Conservation (phyloP, 1,140 invertebrate genomes). For the Conus ventricosus region DNA sequence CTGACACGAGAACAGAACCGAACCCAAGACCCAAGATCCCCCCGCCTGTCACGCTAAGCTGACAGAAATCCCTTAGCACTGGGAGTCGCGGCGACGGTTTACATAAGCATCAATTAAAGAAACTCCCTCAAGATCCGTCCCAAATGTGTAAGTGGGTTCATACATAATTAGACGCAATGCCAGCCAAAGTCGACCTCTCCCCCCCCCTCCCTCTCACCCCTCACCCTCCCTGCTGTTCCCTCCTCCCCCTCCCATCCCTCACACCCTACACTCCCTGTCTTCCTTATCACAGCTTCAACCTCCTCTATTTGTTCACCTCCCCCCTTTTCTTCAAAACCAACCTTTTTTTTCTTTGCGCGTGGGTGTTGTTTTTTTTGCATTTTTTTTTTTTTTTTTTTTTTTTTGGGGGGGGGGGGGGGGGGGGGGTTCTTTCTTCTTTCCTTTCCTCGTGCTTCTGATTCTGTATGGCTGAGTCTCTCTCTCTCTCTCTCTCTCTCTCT, state of each 20-base stretch:
- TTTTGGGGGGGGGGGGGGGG: too few species aligned
- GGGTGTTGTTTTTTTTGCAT: too few species aligned
- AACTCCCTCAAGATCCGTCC: not conserved
- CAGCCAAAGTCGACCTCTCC: not conserved
- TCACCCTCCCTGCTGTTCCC: not conserved
- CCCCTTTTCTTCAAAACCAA: not conserved
- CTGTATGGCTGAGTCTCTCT: too few species aligned
- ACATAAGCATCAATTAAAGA: slow-evolving; percentile 12
- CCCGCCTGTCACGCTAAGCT: not conserved
- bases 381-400: not conserved
- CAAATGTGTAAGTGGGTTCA: slow-evolving; percentile 13
- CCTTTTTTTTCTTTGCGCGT: not conserved
- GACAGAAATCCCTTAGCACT: not conserved
- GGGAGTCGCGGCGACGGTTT: not conserved
- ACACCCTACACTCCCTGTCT: too few species aligned
- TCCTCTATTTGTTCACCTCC: not conserved
- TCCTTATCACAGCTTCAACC: too few species aligned
- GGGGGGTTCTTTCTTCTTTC: not conserved
- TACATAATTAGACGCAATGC: not conserved
- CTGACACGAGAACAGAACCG: not conserved
- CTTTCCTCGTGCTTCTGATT: not conserved
- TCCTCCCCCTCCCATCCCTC: not conserved
- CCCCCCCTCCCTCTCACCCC: not conserved
- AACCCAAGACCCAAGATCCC: not conserved
- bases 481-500: too few species aligned